Conservation (phyloP, 2,888 invertebrate species). For the Belgica antarctica region DNA sequence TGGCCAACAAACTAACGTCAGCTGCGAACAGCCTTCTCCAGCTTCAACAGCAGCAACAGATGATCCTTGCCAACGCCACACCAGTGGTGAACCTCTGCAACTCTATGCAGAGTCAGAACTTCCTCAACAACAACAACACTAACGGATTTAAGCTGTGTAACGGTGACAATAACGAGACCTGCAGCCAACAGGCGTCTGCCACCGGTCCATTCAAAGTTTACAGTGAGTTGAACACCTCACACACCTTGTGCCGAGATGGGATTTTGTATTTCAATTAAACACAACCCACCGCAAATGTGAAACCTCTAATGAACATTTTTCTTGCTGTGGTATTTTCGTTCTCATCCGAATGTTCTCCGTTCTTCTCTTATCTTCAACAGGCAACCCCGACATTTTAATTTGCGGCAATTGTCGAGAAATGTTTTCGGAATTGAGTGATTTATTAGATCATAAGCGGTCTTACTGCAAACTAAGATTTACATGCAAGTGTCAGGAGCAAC, state of each 20-base stretch:
- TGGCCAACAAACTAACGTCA: slow-evolving; percentile 46
- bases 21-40: slow-evolving; percentile 42
- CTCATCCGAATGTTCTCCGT: slow-evolving; percentile 45
- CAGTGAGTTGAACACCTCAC: slow-evolving; percentile 51
- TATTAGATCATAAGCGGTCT: slow-evolving; percentile 72
- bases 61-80: slow-evolving; percentile 45
- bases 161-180: slow-evolving; percentile 37
- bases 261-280: not conserved
- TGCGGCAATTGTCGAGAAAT: slow-evolving; percentile 76
- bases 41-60: slow-evolving; percentile 49
- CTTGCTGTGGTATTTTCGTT: not conserved
- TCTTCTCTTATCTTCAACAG: slow-evolving; percentile 54
- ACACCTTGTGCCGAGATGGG: not conserved
- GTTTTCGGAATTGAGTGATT: slow-evolving; percentile 69
- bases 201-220: slow-evolving; percentile 55
- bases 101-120: slow-evolving; percentile 30
- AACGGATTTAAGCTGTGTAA: slow-evolving; percentile 7
- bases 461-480: slow-evolving; percentile 71
- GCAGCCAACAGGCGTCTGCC: slow-evolving; percentile 50
- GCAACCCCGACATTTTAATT: slow-evolving; percentile 72
- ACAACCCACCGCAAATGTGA: not conserved
- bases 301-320: slow-evolving; percentile 34
- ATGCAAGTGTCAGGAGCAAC: slow-evolving; percentile 64
- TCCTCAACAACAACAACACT: not conserved
- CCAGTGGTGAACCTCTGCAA: slow-evolving; percentile 49